A percentile compares a stretch with the other conserved stretches of the same genome.
phyloP scores from a whole-genome alignment of 1,140 invertebrate genomes.

The Calephelis nemesis region DNA sequence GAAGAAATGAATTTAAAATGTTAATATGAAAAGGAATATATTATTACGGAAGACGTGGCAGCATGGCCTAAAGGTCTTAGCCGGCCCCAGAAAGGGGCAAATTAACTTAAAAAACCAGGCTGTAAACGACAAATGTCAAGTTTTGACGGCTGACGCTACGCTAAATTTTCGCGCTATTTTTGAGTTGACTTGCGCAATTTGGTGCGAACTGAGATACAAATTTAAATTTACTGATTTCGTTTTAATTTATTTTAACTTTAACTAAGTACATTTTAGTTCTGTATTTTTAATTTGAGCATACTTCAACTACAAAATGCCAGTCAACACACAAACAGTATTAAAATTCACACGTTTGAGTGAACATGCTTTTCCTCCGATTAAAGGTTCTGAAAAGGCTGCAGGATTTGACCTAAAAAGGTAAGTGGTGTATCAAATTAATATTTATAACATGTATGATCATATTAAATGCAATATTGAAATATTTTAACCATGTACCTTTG shows the following conservation, averaged over 20 bases:
- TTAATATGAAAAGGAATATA: too few species aligned
- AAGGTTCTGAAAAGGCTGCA: conserved; percentile 91
- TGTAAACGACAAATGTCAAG: too few species aligned
- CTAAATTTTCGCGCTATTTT: conserved; percentile 9
- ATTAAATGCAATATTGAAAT: too few species aligned
- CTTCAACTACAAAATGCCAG: conserved; percentile 59
- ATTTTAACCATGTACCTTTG: too few species aligned
- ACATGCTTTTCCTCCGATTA: conserved; percentile 89
- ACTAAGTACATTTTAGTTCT: neutral
- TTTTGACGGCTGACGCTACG: neutral
- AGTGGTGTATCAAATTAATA: conserved; percentile 5
- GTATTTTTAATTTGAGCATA: neutral
- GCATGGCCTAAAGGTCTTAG: too few species aligned
- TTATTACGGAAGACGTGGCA: too few species aligned
- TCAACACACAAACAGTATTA: conserved; percentile 74
- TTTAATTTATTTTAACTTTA: neutral
- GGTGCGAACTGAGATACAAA: neutral
- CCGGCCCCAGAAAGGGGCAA: too few species aligned
- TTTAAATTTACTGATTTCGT: neutral
- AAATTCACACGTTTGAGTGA: conserved; percentile 88
- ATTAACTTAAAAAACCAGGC: too few species aligned
- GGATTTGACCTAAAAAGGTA: conserved; percentile 95
- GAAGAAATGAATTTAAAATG: too few species aligned
- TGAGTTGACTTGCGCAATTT: neutral
- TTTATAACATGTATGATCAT: neutral